Evolutionary conservation across 2,113 vertebrate species (phyloP).

Genomic region (Meriones unguiculatus): DNA sequence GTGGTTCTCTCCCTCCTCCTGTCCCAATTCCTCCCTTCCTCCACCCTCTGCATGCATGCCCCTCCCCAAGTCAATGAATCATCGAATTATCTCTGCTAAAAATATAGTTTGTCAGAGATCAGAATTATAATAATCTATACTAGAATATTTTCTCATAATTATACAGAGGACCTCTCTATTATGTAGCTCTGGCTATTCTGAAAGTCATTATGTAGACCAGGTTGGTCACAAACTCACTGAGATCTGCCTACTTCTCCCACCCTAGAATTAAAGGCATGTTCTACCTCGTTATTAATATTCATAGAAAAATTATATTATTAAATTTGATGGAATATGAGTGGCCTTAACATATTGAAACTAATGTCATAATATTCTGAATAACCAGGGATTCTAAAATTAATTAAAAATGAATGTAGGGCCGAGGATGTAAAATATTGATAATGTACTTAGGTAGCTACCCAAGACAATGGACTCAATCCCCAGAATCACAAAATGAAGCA

Average conservation of each 20-base stretch:
- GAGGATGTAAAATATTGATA: background rate
- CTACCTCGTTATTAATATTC: background rate
- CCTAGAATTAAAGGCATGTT: too few species aligned
- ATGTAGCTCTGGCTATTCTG: background rate
- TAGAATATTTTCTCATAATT: background rate
- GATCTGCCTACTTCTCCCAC: background rate
- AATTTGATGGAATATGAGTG: background rate
- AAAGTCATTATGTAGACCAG: background rate
- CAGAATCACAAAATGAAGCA: background rate
- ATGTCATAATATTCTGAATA: background rate
- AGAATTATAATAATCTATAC: background rate
- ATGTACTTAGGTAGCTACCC: background rate
- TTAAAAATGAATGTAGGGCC: slow-evolving; percentile 5
- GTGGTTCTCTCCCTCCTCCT: too few species aligned
- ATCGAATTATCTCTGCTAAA: background rate
- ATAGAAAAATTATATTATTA: slow-evolving; percentile 14
- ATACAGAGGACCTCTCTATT: background rate
- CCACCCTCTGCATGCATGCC: too few species aligned
- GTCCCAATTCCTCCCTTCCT: too few species aligned
- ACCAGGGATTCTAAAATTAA: background rate
- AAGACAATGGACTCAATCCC: background rate
- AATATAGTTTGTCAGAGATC: background rate
- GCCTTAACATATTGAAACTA: background rate
- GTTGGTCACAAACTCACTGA: background rate
- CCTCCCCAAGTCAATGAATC: too few species aligned